A percentile compares a stretch with the other conserved stretches of the same genome.
These are phyloP conservation scores for Megastigmus dorsalis DNA, from an alignment of 2,888 invertebrate species.

Conservation along the genomic window DNA sequence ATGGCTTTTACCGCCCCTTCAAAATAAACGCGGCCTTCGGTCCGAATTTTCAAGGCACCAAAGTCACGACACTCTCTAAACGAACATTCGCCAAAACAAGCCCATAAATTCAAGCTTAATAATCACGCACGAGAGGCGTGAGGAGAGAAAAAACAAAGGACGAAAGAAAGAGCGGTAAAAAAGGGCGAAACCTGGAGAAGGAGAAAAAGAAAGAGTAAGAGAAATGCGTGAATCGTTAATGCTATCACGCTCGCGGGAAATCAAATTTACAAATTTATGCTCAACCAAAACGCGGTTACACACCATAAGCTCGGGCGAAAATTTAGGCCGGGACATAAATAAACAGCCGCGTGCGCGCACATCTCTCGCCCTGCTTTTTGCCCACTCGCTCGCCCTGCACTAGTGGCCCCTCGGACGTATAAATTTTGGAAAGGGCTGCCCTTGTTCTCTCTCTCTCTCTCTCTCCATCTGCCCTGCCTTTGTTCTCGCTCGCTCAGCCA, in stretches of 20 bases:
- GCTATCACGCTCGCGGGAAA: background rate
- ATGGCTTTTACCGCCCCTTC: too few species aligned
- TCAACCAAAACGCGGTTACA: background rate
- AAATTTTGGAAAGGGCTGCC: slow-evolving; percentile 54
- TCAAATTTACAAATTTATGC: slow-evolving; percentile 45
- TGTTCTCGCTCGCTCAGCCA: slow-evolving; percentile 16
- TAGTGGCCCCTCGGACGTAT: slow-evolving; percentile 23
- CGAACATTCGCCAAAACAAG: too few species aligned
- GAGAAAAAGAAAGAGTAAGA: background rate
- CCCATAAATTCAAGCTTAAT: too few species aligned
- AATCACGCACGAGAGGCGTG: too few species aligned
- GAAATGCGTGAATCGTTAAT: too few species aligned
- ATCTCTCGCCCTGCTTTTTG: background rate
- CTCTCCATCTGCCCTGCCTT: slow-evolving; percentile 16
- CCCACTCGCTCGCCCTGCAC: background rate
- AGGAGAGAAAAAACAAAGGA: too few species aligned
- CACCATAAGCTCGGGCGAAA: slow-evolving; percentile 13
- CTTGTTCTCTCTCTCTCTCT: slow-evolving; percentile 14
- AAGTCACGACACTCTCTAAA: too few species aligned
- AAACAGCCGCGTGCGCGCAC: too few species aligned
- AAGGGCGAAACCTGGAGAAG: background rate
- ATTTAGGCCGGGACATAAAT: slow-evolving; percentile 47
- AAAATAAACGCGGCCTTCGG: too few species aligned
- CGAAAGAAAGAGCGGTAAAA: background rate
- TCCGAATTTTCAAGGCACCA: too few species aligned